Conservation (phyloP, 2,113 vertebrate species). For the Lophura nycthemera region DNA sequence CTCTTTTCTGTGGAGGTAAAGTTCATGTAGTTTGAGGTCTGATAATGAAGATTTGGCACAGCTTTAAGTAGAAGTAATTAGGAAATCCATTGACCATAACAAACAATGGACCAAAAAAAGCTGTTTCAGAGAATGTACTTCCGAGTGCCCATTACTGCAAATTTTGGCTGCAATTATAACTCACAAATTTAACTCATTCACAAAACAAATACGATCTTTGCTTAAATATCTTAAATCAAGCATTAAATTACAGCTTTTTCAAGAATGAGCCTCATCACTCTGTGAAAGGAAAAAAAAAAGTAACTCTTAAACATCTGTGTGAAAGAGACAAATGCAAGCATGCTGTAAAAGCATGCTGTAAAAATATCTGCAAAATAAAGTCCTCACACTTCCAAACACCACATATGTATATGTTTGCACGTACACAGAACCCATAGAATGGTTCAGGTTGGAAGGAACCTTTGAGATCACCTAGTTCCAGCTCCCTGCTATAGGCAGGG, state of each 20-base stretch:
- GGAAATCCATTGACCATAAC: conserved; percentile 32
- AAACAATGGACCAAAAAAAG: conserved; percentile 35
- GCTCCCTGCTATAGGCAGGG: too few species aligned
- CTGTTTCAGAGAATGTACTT: neutral
- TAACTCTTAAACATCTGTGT: neutral
- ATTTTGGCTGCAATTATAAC: conserved; percentile 31
- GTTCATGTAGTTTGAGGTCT: neutral
- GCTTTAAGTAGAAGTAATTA: conserved; percentile 52
- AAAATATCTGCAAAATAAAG: neutral
- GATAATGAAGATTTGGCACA: conserved; percentile 26
- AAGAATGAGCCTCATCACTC: conserved; percentile 16
- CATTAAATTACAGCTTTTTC: conserved; percentile 53
- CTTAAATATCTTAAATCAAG: conserved; percentile 47
- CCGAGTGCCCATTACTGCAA: neutral
- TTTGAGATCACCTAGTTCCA: too few species aligned
- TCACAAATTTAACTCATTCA: conserved; percentile 16
- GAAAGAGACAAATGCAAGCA: neutral
- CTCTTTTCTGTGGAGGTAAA: neutral
- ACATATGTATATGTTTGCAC: neutral
- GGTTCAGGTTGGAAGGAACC: too few species aligned
- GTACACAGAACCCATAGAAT: too few species aligned
- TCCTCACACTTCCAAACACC: neutral
- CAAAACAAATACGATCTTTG: neutral
- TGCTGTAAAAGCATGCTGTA: neutral
- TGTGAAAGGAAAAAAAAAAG: neutral